Conservation (phyloP, 2,113 vertebrate species). For the Takifugu bimaculatus region DNA sequence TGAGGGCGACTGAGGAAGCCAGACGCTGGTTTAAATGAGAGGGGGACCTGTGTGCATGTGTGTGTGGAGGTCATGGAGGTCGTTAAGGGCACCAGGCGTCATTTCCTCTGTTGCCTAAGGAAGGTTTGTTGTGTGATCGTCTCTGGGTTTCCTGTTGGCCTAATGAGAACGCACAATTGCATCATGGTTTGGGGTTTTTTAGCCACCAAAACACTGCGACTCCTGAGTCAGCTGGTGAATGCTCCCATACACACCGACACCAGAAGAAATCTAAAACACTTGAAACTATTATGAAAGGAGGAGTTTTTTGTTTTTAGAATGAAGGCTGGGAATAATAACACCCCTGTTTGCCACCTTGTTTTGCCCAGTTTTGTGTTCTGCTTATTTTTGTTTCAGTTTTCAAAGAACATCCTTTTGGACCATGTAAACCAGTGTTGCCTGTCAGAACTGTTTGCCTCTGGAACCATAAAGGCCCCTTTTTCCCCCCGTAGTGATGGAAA, state of each 20-base stretch:
- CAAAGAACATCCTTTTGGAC: background rate
- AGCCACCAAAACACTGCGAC: background rate
- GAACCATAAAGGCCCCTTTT: slow-evolving; percentile 17
- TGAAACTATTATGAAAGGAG: background rate
- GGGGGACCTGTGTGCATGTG: slow-evolving; percentile 66
- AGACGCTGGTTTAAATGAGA: slow-evolving; percentile 85
- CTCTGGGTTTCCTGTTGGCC: slow-evolving; percentile 43
- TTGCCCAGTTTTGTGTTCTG: no score
- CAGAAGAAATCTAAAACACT: background rate
- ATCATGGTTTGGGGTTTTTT: slow-evolving; percentile 17
- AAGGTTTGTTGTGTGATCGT: slow-evolving; percentile 45
- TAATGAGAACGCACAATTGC: slow-evolving; percentile 39
- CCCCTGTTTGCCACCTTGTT: no score
- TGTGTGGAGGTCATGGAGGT: slow-evolving; percentile 41
- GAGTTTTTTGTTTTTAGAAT: background rate
- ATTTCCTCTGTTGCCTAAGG: slow-evolving; percentile 57
- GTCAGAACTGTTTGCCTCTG: slow-evolving; percentile 17
- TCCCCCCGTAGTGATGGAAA: slow-evolving; percentile 28
- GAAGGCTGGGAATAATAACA: background rate
- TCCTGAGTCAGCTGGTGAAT: background rate
- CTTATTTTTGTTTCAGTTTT: background rate
- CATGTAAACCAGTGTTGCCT: no score
- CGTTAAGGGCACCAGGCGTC: slow-evolving; percentile 56
- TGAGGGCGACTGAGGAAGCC: slow-evolving; percentile 82
- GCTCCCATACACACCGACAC: no score